phyloP scores from a whole-genome alignment of 2,888 invertebrate genomes.

The Lumbricus terrestris region DNA sequence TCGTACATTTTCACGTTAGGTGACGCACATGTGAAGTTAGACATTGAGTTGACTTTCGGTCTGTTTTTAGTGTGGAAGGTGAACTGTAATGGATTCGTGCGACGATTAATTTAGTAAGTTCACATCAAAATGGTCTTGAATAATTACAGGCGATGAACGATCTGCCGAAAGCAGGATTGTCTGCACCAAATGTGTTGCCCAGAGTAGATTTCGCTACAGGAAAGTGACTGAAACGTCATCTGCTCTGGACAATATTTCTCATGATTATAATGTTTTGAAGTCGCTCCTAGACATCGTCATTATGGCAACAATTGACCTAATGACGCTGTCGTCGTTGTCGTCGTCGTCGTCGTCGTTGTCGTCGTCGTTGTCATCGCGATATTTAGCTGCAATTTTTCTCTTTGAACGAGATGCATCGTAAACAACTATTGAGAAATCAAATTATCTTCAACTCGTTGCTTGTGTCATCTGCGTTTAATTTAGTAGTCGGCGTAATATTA shows the following conservation, averaged over 20 bases:
- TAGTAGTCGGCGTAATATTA: neutral
- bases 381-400: neutral
- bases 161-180: neutral
- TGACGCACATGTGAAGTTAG: too few relatives aligned
- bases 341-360: constrained; percentile 14
- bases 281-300: neutral
- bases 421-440: neutral
- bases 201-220: too few relatives aligned
- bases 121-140: neutral
- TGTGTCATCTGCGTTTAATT: neutral
- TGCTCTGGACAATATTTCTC: neutral
- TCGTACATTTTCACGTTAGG: neutral
- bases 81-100: neutral
- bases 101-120: too few relatives aligned
- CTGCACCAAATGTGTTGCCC: neutral
- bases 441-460: neutral
- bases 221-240: neutral
- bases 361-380: neutral
- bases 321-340: neutral
- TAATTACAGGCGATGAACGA: too few relatives aligned
- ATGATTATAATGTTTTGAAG: too few relatives aligned
- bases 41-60: too few relatives aligned
- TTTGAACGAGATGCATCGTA: neutral
- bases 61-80: neutral
- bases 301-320: too few relatives aligned